Evolutionary conservation across 2,113 vertebrate species (phyloP).

Genomic region (Caranx ignobilis): DNA sequence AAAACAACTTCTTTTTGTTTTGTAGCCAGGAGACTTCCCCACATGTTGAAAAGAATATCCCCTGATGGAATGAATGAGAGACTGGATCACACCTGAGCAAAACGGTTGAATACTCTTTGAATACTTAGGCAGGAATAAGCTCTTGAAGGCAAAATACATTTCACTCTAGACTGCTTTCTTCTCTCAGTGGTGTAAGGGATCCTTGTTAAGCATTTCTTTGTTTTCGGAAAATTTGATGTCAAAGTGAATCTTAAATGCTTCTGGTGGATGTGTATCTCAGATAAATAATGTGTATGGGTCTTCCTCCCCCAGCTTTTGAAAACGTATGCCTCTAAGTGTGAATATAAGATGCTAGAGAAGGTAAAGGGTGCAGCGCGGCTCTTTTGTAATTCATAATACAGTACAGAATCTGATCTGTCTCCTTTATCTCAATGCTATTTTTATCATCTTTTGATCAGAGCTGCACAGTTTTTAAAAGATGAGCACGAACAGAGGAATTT

Average conservation of each 20-base stretch:
- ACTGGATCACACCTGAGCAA: constrained; percentile 21
- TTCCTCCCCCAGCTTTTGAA: not conserved
- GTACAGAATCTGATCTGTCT: constrained; percentile 43
- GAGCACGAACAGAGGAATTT: constrained; percentile 29
- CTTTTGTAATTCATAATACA: constrained; percentile 59
- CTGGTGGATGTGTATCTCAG: constrained; percentile 1
- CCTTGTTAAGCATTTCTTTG: constrained; percentile 28
- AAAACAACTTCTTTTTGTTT: constrained; percentile 17
- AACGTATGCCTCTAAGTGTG: constrained; percentile 23
- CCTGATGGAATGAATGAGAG: constrained; percentile 15
- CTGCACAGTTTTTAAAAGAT: constrained; percentile 50
- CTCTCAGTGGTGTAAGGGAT: constrained; percentile 8
- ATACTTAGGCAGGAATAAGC: not conserved
- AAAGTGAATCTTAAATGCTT: constrained; percentile 25
- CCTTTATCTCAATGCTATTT: constrained; percentile 67
- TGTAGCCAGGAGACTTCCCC: not conserved
- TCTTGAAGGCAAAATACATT: constrained; percentile 11
- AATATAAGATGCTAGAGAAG: constrained; percentile 23
- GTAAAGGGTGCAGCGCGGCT: constrained; percentile 35
- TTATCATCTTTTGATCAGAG: constrained; percentile 65
- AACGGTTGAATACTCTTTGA: not conserved
- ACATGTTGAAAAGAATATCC: not conserved
- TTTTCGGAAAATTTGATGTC: constrained; percentile 30
- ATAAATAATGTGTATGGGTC: constrained; percentile 17
- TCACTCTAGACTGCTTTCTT: constrained; percentile 1